A percentile compares a stretch with the other conserved stretches of the same genome.
phyloP scores from a whole-genome alignment of 2,888 invertebrate genomes.

The Strigamia maritima region DNA sequence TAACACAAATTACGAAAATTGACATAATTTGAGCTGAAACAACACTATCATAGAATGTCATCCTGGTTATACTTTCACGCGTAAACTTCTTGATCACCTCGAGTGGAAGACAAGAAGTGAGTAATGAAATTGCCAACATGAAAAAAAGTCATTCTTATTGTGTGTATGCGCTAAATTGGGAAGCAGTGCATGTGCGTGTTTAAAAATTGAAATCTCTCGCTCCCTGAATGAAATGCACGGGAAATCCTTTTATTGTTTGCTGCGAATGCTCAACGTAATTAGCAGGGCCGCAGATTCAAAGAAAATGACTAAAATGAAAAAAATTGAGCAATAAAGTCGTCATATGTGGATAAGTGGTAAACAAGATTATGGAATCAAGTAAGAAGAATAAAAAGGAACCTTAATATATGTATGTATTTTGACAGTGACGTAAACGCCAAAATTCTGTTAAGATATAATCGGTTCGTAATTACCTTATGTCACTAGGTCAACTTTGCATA shows the following conservation, averaged over 20 bases:
- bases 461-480: background rate
- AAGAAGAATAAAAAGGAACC: background rate
- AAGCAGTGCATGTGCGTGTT: conserved; percentile 6
- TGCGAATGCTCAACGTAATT: background rate
- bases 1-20: background rate
- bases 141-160: background rate
- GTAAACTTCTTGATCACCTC: conserved; percentile 1
- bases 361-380: background rate
- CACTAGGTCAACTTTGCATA: background rate
- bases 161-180: background rate
- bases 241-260: background rate
- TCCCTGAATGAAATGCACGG: background rate
- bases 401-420: background rate
- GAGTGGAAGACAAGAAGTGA: background rate
- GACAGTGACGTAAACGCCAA: background rate
- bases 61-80: background rate
- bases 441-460: background rate
- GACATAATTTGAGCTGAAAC: conserved; percentile 2
- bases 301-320: background rate
- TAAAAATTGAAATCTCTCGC: background rate
- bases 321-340: background rate
- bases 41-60: background rate
- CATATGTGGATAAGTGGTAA: background rate
- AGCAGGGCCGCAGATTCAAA: background rate
- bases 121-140: background rate